Evolutionary conservation across 2,113 vertebrate genomes (phyloP).

Genomic region (Podocnemis expansa): DNA sequence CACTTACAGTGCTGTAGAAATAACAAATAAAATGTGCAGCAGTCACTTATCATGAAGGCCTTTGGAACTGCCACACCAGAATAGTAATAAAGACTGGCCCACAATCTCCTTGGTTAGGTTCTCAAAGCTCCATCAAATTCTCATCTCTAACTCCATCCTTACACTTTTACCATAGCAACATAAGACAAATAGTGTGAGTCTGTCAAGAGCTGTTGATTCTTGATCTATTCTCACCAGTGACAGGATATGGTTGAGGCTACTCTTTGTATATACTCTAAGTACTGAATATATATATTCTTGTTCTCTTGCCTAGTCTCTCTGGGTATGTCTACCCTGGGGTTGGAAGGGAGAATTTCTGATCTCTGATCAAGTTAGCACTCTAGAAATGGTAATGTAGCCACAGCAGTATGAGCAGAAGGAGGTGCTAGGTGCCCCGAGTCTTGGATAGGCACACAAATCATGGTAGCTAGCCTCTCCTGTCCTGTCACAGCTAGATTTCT

Average conservation of each 20-base stretch:
- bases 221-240: background rate
- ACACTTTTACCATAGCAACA: constrained; percentile 18
- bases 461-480: too few relatives aligned
- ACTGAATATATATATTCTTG: background rate
- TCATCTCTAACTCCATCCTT: background rate
- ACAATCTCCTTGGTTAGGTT: background rate
- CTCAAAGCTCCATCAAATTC: background rate
- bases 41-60: background rate
- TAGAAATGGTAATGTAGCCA: background rate
- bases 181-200: background rate
- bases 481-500: too few relatives aligned
- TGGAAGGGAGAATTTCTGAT: background rate
- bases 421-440: background rate
- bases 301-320: background rate
- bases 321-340: background rate
- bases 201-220: background rate
- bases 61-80: background rate
- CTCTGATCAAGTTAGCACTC: background rate
- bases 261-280: background rate
- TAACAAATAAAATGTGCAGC: background rate
- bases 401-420: background rate
- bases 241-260: accelerated
- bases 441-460: too few relatives aligned
- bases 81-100: background rate
- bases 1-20: background rate